Evolutionary conservation across 23 tunicate species (phyloP).

Genomic region (Aplidium turbinatum): DNA sequence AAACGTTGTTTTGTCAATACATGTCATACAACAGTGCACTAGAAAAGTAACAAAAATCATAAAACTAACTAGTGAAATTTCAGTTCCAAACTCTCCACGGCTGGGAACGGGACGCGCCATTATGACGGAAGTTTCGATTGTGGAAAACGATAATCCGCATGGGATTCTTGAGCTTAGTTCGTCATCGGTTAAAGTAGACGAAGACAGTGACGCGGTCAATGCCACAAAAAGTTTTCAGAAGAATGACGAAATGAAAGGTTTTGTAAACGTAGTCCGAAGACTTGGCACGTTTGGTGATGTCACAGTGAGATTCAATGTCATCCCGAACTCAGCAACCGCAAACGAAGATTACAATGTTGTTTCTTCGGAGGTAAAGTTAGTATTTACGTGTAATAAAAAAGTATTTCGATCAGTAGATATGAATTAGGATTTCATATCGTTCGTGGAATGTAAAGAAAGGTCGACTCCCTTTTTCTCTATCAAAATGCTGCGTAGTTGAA

Average conservation of each 20-base stretch:
- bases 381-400: background rate
- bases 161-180: slow-evolving; percentile 71
- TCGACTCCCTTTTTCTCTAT: no score
- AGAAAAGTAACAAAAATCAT: no score
- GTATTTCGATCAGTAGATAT: no score
- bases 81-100: slow-evolving; percentile 69
- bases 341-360: slow-evolving; percentile 67
- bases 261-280: slow-evolving; percentile 56
- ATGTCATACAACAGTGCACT: no score
- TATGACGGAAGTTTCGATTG: slow-evolving; percentile 50
- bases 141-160: slow-evolving; percentile 72
- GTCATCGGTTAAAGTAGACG: slow-evolving; percentile 39
- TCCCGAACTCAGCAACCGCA: slow-evolving; percentile 45
- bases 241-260: slow-evolving; percentile 19
- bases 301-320: slow-evolving; percentile 44
- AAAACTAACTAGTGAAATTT: no score
- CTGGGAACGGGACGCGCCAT: slow-evolving; percentile 37
- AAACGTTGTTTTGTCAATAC: no score
- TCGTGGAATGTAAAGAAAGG: no score
- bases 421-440: no score
- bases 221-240: background rate
- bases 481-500: no score
- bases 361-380: slow-evolving; percentile 30
- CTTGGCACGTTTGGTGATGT: slow-evolving; percentile 78
- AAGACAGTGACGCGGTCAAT: slow-evolving; percentile 30